phyloP scores from a whole-genome alignment of 2,113 vertebrate species.

The Cacatua alba region DNA sequence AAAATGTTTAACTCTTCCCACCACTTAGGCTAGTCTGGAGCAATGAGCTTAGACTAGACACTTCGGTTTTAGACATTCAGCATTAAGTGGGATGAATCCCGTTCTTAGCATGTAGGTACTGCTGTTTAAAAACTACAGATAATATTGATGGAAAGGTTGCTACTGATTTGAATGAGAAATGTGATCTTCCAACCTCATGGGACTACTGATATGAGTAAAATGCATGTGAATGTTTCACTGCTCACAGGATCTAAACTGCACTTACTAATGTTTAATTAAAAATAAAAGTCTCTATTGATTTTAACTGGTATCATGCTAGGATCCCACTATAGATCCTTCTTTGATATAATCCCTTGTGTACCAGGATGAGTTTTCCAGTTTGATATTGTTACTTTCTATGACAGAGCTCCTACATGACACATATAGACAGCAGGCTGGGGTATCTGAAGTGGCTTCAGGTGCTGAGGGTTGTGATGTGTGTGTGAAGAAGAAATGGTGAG shows the following conservation, averaged over 20 bases:
- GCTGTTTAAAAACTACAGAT: background rate
- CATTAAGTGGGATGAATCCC: background rate
- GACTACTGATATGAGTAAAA: background rate
- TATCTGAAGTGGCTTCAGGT: background rate
- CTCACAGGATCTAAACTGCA: background rate
- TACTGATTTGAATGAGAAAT: background rate
- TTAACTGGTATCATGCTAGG: background rate
- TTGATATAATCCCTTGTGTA: background rate
- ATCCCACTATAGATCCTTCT: background rate
- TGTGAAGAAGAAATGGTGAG: background rate
- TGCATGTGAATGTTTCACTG: background rate
- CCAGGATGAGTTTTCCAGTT: background rate
- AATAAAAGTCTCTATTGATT: background rate
- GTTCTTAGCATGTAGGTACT: background rate
- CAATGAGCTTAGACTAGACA: background rate
- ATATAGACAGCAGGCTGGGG: rapidly evolving
- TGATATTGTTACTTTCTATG: background rate
- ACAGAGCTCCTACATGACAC: rapidly evolving
- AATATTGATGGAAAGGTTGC: background rate
- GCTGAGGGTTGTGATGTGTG: background rate
- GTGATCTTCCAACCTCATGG: background rate
- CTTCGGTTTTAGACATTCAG: background rate
- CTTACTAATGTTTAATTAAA: background rate
- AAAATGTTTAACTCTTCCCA: background rate
- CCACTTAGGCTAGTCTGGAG: background rate